Conservation (phyloP, 2,888 invertebrate genomes). For the Onthophagus sagittarius region DNA sequence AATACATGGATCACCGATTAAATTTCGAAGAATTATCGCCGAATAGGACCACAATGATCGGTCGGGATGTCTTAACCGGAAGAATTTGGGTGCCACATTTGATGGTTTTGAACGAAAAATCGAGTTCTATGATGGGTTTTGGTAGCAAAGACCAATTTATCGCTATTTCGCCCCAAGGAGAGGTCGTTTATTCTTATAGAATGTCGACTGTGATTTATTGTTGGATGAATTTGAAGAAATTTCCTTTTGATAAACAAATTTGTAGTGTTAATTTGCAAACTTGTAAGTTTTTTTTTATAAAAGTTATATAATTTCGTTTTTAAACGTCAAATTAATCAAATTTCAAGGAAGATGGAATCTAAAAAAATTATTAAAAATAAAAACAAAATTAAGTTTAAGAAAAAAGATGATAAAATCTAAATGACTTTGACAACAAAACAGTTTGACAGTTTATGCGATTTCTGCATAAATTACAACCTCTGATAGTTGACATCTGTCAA, state of each 20-base stretch:
- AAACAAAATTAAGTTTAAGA: not conserved
- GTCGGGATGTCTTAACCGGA: slow-evolving; percentile 65
- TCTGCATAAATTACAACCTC: too few relatives aligned
- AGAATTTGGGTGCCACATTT: slow-evolving; percentile 81
- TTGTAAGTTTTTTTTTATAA: slow-evolving; percentile 59
- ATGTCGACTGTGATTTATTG: slow-evolving; percentile 80
- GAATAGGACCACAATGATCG: slow-evolving; percentile 63
- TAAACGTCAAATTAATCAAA: too few relatives aligned
- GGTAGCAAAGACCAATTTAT: slow-evolving; percentile 74
- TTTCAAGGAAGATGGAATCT: too few relatives aligned
- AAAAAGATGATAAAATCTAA: too few relatives aligned
- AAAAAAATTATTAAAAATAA: too few relatives aligned
- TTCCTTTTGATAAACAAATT: slow-evolving; percentile 81
- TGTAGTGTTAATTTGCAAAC: slow-evolving; percentile 78
- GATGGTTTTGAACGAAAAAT: slow-evolving; percentile 73
- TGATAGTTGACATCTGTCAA: too few relatives aligned
- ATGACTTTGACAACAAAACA: too few relatives aligned
- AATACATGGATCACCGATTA: slow-evolving; percentile 71
- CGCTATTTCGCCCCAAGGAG: slow-evolving; percentile 78
- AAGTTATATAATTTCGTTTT: too few relatives aligned
- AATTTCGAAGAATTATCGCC: slow-evolving; percentile 66
- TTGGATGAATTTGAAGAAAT: slow-evolving; percentile 82
- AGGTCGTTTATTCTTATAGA: slow-evolving; percentile 72
- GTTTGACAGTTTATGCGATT: too few relatives aligned
- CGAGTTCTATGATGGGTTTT: slow-evolving; percentile 74